These are phyloP conservation scores for Ptychoptera contaminata DNA, from an alignment of 2,888 invertebrate genomes.

Conservation along the genomic window DNA sequence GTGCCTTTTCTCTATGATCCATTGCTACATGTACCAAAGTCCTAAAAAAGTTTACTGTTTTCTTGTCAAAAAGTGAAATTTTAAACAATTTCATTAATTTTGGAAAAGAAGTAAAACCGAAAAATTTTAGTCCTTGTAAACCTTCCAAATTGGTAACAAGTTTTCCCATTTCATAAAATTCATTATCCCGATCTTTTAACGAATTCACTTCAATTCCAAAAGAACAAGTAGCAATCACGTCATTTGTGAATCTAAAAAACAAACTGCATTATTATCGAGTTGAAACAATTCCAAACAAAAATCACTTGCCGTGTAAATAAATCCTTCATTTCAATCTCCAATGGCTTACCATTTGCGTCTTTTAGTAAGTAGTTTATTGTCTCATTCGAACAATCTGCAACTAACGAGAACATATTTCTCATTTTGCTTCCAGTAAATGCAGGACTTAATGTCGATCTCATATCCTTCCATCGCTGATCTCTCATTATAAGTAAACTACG, in stretches of 20 bases:
- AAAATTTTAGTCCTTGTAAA: background rate
- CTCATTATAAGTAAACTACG: conserved; percentile 32
- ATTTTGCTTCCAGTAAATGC: conserved; percentile 33
- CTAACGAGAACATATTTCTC: conserved; percentile 29
- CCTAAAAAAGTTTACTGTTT: conserved; percentile 27
- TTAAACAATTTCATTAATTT: conserved; percentile 13
- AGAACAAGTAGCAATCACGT: conserved; percentile 29
- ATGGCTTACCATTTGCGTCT: background rate
- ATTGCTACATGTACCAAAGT: conserved; percentile 30
- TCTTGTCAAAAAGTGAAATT: conserved; percentile 23
- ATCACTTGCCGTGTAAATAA: conserved; percentile 18
- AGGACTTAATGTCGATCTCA: conserved; percentile 32
- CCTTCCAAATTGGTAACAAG: conserved; percentile 22
- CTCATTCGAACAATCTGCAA: conserved; percentile 16
- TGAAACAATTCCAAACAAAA: no score
- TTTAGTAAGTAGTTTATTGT: conserved; percentile 7
- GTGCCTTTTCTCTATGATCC: conserved; percentile 30
- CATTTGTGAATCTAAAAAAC: conserved; percentile 24
- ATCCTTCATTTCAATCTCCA: conserved; percentile 29
- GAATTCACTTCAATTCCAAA: conserved; percentile 29
- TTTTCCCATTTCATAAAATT: conserved; percentile 35
- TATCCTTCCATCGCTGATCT: conserved; percentile 30
- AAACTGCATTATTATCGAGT: no score
- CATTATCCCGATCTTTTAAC: conserved; percentile 30
- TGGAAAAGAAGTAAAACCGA: background rate